Base-by-base conservation (phyloP, 1,140 invertebrate species). In the Asobara japonica region DNA sequence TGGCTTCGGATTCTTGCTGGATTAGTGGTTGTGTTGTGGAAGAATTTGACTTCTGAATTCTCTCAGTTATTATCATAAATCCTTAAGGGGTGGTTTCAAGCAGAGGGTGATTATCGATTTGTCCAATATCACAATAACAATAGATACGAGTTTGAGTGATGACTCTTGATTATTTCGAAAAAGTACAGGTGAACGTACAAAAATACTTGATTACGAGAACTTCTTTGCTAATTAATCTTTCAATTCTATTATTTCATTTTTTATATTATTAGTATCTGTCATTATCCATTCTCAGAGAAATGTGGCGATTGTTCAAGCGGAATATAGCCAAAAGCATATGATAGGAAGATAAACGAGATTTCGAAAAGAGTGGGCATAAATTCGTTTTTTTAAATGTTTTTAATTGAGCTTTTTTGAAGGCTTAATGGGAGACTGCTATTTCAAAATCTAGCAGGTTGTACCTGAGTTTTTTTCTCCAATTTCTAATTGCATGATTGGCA, bases 131-230 rank as follows among this genome's bases (percentile, higher is more conserved):
- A 83, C 81, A 83, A 82, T 83, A 83, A 83, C 78, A 81, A 75
- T 82, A 83, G 74, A 82, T 80, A 78, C 77, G 80, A 71, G 72
- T 70, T 31, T 67, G 22, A 45, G 41, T 22, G 65, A 45, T 72
- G 41, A 61, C 29, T 69, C 41, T 56, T 56, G 56, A 10, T 78
- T 81, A 80, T 51, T 25, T 56, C 18, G 22, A 22, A 78, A 83
- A 77, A 76, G 78, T 84, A 83, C 76, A 82, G 82, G 77, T 84
- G 80, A 81, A 83, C 80, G 79, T 84, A 83, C 82, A 83, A 83
- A 84, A 84, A 84, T 84, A 84, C 80, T 84, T 82, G 78, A 76
- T 79, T 77, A n/a, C 79, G 74, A 78, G 78, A 74, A 80, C 74
- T 71, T 56, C 51, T 10, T 6, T 79, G 71, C 77, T 80, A 76